phyloP scores from a whole-genome alignment of 2,888 invertebrate genomes.

The Papilio protenor region DNA sequence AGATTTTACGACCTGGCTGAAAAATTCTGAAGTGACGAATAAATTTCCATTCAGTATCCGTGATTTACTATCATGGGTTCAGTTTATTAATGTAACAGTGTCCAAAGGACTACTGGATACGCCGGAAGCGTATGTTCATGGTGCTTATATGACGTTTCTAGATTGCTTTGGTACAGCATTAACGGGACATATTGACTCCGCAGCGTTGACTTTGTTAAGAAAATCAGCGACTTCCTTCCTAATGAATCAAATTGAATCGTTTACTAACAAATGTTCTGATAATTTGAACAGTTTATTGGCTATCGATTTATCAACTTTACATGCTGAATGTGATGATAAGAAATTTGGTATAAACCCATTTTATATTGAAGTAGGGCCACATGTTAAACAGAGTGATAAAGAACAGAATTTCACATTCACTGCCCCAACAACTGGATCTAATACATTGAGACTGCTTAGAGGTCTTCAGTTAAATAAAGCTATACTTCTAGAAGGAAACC shows the following conservation, averaged over 20 bases:
- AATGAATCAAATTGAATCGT: slow-evolving; percentile 77
- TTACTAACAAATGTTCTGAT: slow-evolving; percentile 69
- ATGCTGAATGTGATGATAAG: slow-evolving; percentile 64
- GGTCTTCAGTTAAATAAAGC: slow-evolving; percentile 96
- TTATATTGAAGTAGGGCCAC: slow-evolving; percentile 85
- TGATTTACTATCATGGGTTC: slow-evolving; percentile 96
- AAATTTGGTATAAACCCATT: slow-evolving; percentile 92
- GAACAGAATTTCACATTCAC: slow-evolving; percentile 87
- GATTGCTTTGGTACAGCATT: slow-evolving; percentile 95
- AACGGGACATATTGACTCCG: slow-evolving; percentile 87
- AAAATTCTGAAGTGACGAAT: slow-evolving; percentile 87
- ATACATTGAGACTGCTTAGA: slow-evolving; percentile 93
- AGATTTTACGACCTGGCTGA: slow-evolving; percentile 92
- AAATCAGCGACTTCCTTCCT: slow-evolving; percentile 84
- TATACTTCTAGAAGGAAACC: slow-evolving; percentile 97
- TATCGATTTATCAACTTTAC: slow-evolving; percentile 65
- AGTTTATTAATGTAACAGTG: slow-evolving; percentile 90
- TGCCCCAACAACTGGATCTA: slow-evolving; percentile 91
- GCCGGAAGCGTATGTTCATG: slow-evolving; percentile 92
- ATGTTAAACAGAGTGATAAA: slow-evolving; percentile 53
- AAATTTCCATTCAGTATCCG: slow-evolving; percentile 95
- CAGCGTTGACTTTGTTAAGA: slow-evolving; percentile 74
- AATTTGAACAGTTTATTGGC: slow-evolving; percentile 62
- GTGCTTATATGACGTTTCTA: slow-evolving; percentile 95
- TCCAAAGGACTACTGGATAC: slow-evolving; percentile 73